Evolutionary conservation across 1,140 invertebrate genomes (phyloP).

Genomic region (Heliconius hermathena): DNA sequence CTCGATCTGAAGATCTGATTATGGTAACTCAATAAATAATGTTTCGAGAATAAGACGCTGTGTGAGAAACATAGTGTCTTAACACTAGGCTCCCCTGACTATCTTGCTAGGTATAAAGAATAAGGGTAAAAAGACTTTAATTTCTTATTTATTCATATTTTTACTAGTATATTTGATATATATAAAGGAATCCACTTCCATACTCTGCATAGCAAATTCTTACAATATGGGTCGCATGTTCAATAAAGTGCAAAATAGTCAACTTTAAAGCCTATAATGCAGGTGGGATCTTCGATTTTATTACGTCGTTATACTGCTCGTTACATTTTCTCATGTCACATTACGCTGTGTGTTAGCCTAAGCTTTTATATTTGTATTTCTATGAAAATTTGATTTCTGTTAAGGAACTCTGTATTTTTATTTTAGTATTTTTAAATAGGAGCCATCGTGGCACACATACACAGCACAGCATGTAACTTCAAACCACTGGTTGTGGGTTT

Average conservation of each 20-base stretch:
- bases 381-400: neutral
- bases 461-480: too few relatives aligned
- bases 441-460: too few relatives aligned
- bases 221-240: neutral
- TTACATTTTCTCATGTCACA: constrained; percentile 21
- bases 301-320: constrained; percentile 18
- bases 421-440: too few relatives aligned
- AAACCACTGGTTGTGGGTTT: too few relatives aligned
- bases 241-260: constrained; percentile 21
- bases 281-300: constrained; percentile 19
- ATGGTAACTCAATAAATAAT: too few relatives aligned
- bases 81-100: too few relatives aligned
- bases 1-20: too few relatives aligned
- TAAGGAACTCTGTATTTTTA: neutral
- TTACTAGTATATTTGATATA: neutral
- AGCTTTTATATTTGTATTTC: neutral
- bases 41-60: too few relatives aligned
- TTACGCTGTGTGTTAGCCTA: neutral
- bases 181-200: neutral
- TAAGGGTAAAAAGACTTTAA: too few relatives aligned
- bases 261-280: constrained; percentile 20
- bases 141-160: neutral
- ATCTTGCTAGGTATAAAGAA: too few relatives aligned
- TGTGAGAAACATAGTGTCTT: too few relatives aligned
- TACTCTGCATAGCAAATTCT: neutral